phyloP scores from a whole-genome alignment of 2,888 invertebrate species.

The Carterocephalus palaemon region DNA sequence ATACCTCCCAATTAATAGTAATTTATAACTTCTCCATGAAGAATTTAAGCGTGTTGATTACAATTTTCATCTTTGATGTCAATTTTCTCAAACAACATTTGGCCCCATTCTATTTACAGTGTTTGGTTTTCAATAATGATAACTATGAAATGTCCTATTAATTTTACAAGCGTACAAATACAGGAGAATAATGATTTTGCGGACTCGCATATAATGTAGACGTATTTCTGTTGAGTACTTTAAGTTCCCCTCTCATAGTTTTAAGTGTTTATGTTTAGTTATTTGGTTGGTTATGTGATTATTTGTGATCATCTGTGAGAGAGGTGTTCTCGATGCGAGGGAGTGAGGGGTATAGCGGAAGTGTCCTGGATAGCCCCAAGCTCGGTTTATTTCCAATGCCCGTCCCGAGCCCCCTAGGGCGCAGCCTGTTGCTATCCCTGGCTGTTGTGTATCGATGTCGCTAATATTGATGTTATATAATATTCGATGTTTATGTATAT shows the following conservation, averaged over 20 bases:
- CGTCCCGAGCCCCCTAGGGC: slow-evolving; percentile 67
- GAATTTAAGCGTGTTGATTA: slow-evolving; percentile 5
- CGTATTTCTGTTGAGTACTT: slow-evolving; percentile 54
- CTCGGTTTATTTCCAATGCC: slow-evolving; percentile 71
- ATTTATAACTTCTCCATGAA: slow-evolving; percentile 6
- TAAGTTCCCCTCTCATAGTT: slow-evolving; percentile 61
- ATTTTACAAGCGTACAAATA: slow-evolving; percentile 40
- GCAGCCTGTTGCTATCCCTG: slow-evolving; percentile 78
- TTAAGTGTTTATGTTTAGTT: slow-evolving; percentile 67
- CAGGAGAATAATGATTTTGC: slow-evolving; percentile 43
- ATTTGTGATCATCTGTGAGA: slow-evolving; percentile 78
- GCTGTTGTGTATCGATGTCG: slow-evolving; percentile 78
- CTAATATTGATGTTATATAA: slow-evolving; percentile 61
- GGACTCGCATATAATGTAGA: slow-evolving; percentile 49
- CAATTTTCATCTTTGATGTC: background rate
- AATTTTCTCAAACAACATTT: slow-evolving; percentile 15
- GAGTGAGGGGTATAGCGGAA: slow-evolving; percentile 78
- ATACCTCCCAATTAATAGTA: slow-evolving; percentile 48
- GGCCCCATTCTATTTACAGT: slow-evolving; percentile 25
- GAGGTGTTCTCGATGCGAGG: slow-evolving; percentile 79
- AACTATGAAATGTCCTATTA: slow-evolving; percentile 18
- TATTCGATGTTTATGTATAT: slow-evolving; percentile 69
- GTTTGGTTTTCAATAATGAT: slow-evolving; percentile 3
- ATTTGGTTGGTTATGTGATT: slow-evolving; percentile 69
- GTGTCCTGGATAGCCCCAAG: slow-evolving; percentile 74